Evolutionary conservation across 2,113 vertebrate species (phyloP).

Genomic region (Tupaia chinensis): DNA sequence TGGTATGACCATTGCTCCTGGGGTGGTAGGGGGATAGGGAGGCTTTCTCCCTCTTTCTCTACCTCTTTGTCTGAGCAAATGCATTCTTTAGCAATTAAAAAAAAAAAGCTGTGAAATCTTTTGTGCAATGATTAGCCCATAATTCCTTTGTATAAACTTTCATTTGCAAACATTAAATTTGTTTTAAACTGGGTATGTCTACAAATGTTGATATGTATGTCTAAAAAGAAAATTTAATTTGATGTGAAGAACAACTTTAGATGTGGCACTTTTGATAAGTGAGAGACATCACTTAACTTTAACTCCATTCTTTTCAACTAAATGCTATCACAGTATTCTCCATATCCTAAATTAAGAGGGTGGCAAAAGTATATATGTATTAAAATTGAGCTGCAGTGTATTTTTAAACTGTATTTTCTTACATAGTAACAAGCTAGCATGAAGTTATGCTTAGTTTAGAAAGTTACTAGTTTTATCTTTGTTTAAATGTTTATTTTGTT

Average conservation of each 20-base stretch:
- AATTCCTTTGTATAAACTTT: slow-evolving; percentile 63
- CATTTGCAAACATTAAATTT: slow-evolving; percentile 64
- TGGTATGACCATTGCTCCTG: too few species aligned
- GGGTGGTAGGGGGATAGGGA: too few species aligned
- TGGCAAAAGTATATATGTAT: background rate
- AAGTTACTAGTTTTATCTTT: slow-evolving; percentile 14
- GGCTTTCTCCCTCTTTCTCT: too few species aligned
- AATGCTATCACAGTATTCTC: slow-evolving; percentile 54
- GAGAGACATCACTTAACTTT: slow-evolving; percentile 49
- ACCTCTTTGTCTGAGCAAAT: too few species aligned
- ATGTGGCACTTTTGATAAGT: slow-evolving; percentile 59
- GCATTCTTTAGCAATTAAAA: too few species aligned
- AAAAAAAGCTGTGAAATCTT: background rate
- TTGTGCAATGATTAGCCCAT: slow-evolving; percentile 55
- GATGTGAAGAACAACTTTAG: slow-evolving; percentile 58
- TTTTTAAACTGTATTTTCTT: slow-evolving; percentile 58
- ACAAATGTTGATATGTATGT: slow-evolving; percentile 32
- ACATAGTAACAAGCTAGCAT: background rate
- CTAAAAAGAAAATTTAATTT: slow-evolving; percentile 70
- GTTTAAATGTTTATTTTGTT: too few species aligned
- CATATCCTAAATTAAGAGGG: slow-evolving; percentile 32
- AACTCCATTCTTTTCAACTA: slow-evolving; percentile 43
- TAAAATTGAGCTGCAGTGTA: slow-evolving; percentile 16
- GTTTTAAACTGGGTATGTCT: slow-evolving; percentile 55
- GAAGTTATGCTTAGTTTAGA: slow-evolving; percentile 43